phyloP scores from a whole-genome alignment of 2,113 vertebrate genomes.

The Mionectes macconnelli region DNA sequence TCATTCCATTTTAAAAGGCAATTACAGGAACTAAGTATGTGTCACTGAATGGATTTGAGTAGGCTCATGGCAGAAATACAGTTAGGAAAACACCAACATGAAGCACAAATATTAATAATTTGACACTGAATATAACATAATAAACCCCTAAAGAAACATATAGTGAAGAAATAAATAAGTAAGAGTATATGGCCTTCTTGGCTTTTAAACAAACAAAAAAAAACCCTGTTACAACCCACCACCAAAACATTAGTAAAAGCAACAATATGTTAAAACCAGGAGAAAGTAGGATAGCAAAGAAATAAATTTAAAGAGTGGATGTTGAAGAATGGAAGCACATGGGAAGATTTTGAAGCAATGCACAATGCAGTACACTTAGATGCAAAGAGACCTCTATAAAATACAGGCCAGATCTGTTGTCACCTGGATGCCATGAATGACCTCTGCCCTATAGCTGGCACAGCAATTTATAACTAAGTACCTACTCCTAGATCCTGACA shows the following conservation, averaged over 20 bases:
- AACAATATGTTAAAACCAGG: not conserved
- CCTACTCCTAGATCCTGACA: not conserved
- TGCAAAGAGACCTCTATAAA: not conserved
- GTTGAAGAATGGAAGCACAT: not conserved
- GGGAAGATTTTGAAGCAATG: not conserved
- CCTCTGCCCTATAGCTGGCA: not conserved
- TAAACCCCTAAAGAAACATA: not conserved
- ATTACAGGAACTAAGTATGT: not conserved
- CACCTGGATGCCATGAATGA: not conserved
- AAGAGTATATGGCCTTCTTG: not conserved
- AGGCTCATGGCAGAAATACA: not conserved
- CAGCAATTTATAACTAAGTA: not conserved
- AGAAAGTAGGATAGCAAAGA: not conserved
- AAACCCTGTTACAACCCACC: not conserved
- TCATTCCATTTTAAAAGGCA: not conserved
- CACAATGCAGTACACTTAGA: constrained; percentile 37
- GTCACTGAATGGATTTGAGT: not conserved
- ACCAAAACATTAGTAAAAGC: not conserved
- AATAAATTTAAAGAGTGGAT: not conserved
- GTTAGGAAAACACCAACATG: not conserved
- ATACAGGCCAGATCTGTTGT: not conserved
- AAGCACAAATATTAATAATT: not conserved
- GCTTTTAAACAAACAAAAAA: not conserved
- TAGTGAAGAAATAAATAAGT: not conserved
- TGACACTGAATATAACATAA: not conserved